phyloP scores from a whole-genome alignment of 2,888 invertebrate genomes.

The Onthophagus sagittarius region DNA sequence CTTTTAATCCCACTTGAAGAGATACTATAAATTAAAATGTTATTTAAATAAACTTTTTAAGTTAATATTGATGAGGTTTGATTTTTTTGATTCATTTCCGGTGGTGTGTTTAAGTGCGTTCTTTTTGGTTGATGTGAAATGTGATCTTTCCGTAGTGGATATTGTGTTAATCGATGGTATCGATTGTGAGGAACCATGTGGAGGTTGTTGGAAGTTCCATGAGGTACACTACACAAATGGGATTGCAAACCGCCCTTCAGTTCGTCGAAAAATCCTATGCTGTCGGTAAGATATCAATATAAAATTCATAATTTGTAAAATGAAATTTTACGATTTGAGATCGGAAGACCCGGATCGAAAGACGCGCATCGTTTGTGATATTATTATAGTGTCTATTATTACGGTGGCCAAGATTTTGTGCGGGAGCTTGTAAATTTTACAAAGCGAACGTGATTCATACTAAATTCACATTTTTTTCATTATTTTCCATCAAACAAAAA shows the following conservation, averaged over 20 bases:
- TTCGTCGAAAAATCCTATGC: constrained; percentile 43
- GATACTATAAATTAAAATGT: background rate
- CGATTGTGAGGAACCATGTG: constrained; percentile 39
- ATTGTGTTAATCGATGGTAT: constrained; percentile 17
- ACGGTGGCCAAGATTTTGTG: background rate
- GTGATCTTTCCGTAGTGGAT: background rate
- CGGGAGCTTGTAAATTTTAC: background rate
- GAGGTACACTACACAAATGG: constrained; percentile 45
- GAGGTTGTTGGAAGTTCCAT: constrained; percentile 32
- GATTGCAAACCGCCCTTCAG: constrained; percentile 49
- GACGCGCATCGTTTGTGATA: background rate
- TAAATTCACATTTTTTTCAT: too few species aligned
- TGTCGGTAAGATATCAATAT: constrained; percentile 27
- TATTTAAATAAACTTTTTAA: too few species aligned
- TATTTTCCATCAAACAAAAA: too few species aligned
- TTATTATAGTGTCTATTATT: background rate
- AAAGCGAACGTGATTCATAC: too few species aligned
- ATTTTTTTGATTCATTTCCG: background rate
- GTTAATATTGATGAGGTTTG: too few species aligned
- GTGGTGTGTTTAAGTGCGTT: background rate
- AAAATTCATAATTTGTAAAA: too few species aligned
- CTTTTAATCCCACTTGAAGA: background rate
- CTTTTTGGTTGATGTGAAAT: constrained; percentile 6
- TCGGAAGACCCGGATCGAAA: constrained; percentile 9
- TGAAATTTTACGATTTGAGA: background rate